phyloP scores from a whole-genome alignment of 1,140 invertebrate species.

The Ceratina calcarata region DNA sequence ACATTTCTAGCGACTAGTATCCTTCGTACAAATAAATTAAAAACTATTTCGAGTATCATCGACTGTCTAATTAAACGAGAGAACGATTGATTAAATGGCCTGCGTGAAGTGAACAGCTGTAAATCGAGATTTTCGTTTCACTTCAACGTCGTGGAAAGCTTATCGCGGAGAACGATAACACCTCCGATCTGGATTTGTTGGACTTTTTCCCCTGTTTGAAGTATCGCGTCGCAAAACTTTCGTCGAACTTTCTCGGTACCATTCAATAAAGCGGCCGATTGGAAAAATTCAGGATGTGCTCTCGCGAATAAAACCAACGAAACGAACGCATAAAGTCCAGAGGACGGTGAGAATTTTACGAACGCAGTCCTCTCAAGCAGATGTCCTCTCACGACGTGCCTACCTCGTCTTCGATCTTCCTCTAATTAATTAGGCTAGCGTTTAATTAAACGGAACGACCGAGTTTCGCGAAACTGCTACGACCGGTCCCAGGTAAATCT shows the following conservation, averaged over 20 bases:
- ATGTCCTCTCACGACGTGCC: background rate
- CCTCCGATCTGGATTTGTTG: background rate
- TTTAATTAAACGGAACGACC: constrained; percentile 67
- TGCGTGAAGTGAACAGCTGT: background rate
- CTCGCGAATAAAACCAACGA: constrained; percentile 32
- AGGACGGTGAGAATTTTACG: constrained; percentile 46
- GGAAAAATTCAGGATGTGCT: constrained; percentile 46
- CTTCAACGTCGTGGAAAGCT: background rate
- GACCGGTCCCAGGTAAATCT: constrained; percentile 12
- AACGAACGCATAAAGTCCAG: background rate
- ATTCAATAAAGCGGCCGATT: constrained; percentile 44
- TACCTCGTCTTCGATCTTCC: constrained; percentile 47
- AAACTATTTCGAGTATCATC: too few relatives aligned
- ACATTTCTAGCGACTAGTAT: too few relatives aligned
- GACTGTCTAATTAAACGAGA: constrained; percentile 28
- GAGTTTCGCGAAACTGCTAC: constrained; percentile 45
- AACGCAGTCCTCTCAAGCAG: constrained; percentile 40
- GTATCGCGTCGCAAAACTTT: constrained; percentile 48
- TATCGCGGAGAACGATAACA: background rate
- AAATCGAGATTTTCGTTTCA: constrained; percentile 19
- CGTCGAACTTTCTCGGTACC: constrained; percentile 26
- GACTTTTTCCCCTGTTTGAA: constrained; percentile 12
- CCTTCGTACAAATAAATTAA: too few relatives aligned
- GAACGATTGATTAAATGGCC: constrained; percentile 38
- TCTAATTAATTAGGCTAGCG: constrained; percentile 62